These are phyloP conservation scores for Crematogaster levior DNA, from an alignment of 2,888 invertebrate genomes.

Conservation along the genomic window DNA sequence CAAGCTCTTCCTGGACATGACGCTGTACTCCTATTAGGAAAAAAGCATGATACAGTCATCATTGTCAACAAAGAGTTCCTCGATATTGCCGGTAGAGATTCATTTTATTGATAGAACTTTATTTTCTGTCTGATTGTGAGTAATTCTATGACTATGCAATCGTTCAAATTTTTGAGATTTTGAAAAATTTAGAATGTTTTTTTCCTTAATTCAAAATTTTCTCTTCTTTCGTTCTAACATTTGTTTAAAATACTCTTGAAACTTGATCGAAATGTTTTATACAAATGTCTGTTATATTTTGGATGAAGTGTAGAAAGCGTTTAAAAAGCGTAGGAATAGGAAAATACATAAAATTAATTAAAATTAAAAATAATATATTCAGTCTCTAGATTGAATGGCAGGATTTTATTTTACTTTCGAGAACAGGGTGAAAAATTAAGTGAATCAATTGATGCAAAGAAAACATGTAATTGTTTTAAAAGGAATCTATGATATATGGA, in stretches of 20 bases:
- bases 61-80: conserved; percentile 87
- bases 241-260: not conserved
- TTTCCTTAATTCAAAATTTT: no score
- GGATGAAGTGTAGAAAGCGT: not conserved
- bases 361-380: not conserved
- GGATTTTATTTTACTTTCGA: not conserved
- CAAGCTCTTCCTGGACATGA: conserved; percentile 78
- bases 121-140: no score
- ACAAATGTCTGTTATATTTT: not conserved
- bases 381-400: not conserved
- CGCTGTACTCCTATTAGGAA: conserved; percentile 78
- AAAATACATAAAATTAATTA: not conserved
- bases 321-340: no score
- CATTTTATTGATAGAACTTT: not conserved
- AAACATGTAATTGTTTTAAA: not conserved
- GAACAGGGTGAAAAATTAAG: not conserved
- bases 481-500: not conserved
- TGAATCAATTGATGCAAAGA: no score
- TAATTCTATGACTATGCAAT: no score
- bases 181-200: no score
- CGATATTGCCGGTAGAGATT: conserved; percentile 79
- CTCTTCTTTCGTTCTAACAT: not conserved
- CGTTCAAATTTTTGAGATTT: no score
- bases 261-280: not conserved
- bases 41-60: no score